Evolutionary conservation across 2,797 vertebrate genomes (phyloP), one percentile per base, ranked within the genome.

Genomic region (Eremophila alpestris): DNA sequence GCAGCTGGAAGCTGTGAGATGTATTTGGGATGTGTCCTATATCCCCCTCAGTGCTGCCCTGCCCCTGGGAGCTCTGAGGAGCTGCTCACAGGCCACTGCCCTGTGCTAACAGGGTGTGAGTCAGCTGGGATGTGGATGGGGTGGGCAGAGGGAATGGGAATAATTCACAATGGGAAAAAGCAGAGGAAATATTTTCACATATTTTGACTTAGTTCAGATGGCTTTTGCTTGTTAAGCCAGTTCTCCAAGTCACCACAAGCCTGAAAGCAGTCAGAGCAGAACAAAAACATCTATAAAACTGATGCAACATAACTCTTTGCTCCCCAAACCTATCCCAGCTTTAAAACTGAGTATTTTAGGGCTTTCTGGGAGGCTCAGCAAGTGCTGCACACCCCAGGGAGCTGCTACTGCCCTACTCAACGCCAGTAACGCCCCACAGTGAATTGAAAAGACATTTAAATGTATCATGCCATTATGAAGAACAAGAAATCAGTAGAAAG

Each of bases 31-130:
- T 36, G 7, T 10, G 24, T 26, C 43, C 60, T 45, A 9, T 0
- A 2, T 8, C 49, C 12, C 49, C 21, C 55, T 29, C n/a, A 10
- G 2, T 1, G 5, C 51, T 20, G 29, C 51, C 3, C 16, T 5
- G 62, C 36, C 49, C 20, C 9, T 12, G 49, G 90, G 19, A 74
- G 81, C 70, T 48, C 38, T 7, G 5, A 3, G 46, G 26, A 52
- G 83, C 51, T 64, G 90, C 59, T 19, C 75, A 51, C 54, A 16
- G 46, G 24, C 51, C n/a, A 55, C 68, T 43, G 55, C 49, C 59
- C 51, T 5, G 36, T 0, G 27, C 8, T 13, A 21, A 7, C 23
- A 5, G 69, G 60, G 9, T 21, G 32, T 6, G 14, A 78, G n/a
- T 5, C 16, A 55, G 17, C 38, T 19, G 56, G 22, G 40, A 36